phyloP scores from a whole-genome alignment of 2,797 vertebrate species.

The Scolopax rusticola region DNA sequence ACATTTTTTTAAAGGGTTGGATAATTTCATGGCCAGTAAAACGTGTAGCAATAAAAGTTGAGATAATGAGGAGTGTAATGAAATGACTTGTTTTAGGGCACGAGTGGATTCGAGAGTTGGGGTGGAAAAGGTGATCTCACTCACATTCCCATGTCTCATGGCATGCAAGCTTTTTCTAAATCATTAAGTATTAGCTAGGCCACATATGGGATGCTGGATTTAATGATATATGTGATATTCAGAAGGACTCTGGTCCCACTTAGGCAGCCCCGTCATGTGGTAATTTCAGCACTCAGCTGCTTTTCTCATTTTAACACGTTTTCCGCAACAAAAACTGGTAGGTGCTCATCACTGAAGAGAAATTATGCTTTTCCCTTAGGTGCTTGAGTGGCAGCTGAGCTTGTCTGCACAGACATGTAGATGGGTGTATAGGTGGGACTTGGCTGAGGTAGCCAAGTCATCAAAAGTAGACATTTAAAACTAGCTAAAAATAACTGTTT shows the following conservation, averaged over 20 bases:
- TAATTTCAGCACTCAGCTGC: not conserved
- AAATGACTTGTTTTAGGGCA: not conserved
- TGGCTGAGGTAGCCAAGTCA: not conserved
- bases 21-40: not conserved
- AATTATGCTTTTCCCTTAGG: not conserved
- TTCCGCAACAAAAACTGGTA: not conserved
- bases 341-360: not conserved
- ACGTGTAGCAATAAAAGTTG: not conserved
- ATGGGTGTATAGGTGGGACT: not conserved
- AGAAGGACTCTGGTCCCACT: not conserved
- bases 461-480: not conserved
- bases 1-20: not conserved
- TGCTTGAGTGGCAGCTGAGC: not conserved
- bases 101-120: fast-evolving
- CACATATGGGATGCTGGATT: not conserved
- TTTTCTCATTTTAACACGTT: not conserved
- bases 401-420: not conserved
- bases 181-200: not conserved
- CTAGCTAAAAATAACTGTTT: not conserved
- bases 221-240: not conserved
- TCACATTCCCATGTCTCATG: not conserved
- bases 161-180: not conserved
- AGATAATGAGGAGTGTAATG: not conserved
- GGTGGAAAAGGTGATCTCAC: not conserved
- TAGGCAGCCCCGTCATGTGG: not conserved